Base-by-base conservation (phyloP, 92 coral and sea anemone species). In the Galaxea fascicularis region DNA sequence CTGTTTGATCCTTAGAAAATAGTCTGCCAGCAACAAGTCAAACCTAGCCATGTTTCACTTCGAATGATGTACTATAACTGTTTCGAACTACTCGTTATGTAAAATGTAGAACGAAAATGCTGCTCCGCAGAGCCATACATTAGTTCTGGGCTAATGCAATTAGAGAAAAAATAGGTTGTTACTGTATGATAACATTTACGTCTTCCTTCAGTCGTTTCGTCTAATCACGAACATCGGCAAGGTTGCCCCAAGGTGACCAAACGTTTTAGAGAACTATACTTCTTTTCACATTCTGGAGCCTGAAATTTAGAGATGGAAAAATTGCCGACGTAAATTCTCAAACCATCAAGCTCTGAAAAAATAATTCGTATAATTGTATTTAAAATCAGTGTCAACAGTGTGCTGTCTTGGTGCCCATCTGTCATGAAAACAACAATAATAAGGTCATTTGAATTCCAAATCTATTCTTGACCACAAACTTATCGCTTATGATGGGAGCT, bases 361-460 rank as follows among this genome's bases (percentile, higher is more conserved):
- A 35, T 35, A 35, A 6, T 35, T 6, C 2, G 2, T 35, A 35
- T 6, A 35, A 35, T 35, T 2, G 6, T 35, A 6, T 65, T 66
- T 22, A 24, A 45, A 77, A 77, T 77, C 58, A 45, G 25, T 24
- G 71, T 77, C 82, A 60, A 59, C 54, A 24, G 56, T 53, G 20
- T 53, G 26, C 26, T 30, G 78, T 30, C 68, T 31, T 4, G 54
- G 17, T 49, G 35, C 24, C 30, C 22, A 79, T 51, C 74, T 67
- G 67, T 79, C 84, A 60, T 3, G 5, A 60, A 67, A 29, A 58
- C 54, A 45, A 53, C 69, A 70, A 35, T 26, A 15, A 4, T 12
- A 21, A 54, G 69, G 86, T 82, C 78, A 82, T 82, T 82, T 82
- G 78, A 82, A 71, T 82, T 70, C 77, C 77, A 70, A 70, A 82